Evolutionary conservation across 2,797 vertebrate genomes (phyloP).

Genomic region (Oreonectes daqikongensis): DNA sequence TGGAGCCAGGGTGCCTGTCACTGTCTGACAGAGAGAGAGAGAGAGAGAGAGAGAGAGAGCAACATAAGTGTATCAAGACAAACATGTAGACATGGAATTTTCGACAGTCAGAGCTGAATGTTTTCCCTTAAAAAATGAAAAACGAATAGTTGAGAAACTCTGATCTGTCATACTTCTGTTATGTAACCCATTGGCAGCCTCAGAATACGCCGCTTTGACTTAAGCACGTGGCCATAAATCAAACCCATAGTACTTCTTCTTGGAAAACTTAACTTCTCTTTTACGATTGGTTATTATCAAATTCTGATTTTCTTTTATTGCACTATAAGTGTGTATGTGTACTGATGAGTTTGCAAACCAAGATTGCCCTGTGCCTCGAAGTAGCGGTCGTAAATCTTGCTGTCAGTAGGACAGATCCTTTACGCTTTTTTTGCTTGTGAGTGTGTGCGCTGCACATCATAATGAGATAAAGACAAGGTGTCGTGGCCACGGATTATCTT

Average conservation of each 20-base stretch:
- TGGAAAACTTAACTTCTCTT: slow-evolving; percentile 15
- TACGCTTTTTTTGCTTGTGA: slow-evolving; percentile 20
- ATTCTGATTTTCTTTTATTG: slow-evolving; percentile 4
- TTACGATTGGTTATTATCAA: slow-evolving; percentile 16
- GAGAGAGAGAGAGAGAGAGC: slow-evolving; percentile 40
- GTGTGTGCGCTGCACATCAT: background rate
- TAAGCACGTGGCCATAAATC: background rate
- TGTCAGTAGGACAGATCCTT: slow-evolving; percentile 32
- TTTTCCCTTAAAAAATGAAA: slow-evolving; percentile 25
- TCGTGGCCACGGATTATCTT: slow-evolving; percentile 17
- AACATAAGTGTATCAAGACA: background rate
- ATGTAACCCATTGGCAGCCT: slow-evolving; percentile 16
- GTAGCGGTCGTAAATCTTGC: slow-evolving; percentile 36
- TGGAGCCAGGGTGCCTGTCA: slow-evolving; percentile 67
- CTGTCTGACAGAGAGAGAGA: slow-evolving; percentile 58
- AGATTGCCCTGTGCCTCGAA: slow-evolving; percentile 21
- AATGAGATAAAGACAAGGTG: slow-evolving; percentile 27
- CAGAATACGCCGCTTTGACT: background rate
- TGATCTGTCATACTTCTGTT: background rate
- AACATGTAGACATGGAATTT: slow-evolving; percentile 6
- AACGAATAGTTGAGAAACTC: slow-evolving; percentile 3
- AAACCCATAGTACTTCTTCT: background rate
- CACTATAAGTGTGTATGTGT: background rate
- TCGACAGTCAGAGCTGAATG: background rate
- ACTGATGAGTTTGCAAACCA: slow-evolving; percentile 26